Conservation (phyloP, 2,888 invertebrate species). For the Notodonta ziczac region DNA sequence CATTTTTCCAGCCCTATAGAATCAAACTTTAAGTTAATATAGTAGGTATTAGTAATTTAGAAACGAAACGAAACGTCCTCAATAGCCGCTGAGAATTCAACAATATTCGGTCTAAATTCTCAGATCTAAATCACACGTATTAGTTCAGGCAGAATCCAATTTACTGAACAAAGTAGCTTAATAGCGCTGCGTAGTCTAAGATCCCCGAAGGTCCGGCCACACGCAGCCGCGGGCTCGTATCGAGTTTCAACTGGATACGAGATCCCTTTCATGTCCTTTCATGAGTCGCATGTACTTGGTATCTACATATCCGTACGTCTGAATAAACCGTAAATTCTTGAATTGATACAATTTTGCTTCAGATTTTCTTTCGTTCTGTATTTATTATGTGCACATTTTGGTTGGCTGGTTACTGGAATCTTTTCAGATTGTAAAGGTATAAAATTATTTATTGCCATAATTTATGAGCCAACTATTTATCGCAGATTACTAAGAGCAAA, state of each 20-base stretch:
- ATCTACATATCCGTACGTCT: neutral
- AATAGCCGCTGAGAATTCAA: neutral
- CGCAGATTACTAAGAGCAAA: too few relatives aligned
- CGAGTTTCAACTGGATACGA: neutral
- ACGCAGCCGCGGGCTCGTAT: neutral
- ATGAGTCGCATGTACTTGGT: neutral
- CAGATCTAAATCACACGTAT: neutral
- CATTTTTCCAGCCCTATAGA: too few relatives aligned
- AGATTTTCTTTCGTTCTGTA: neutral
- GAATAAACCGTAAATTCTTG: too few relatives aligned
- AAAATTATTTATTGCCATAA: too few relatives aligned
- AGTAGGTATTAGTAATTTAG: too few relatives aligned
- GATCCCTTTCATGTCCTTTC: neutral
- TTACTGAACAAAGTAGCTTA: constrained; percentile 3
- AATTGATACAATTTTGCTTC: neutral
- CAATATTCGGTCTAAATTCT: neutral
- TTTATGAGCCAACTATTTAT: too few relatives aligned
- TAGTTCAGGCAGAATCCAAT: neutral
- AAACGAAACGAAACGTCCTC: too few relatives aligned
- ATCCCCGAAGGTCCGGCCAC: neutral
- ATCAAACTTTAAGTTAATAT: too few relatives aligned
- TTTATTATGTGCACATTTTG: too few relatives aligned
- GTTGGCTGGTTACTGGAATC: too few relatives aligned
- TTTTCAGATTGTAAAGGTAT: too few relatives aligned
- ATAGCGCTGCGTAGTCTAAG: neutral